These are phyloP conservation scores for Thalassophryne amazonica DNA, from an alignment of 2,797 vertebrate genomes.

Conservation along the genomic window DNA sequence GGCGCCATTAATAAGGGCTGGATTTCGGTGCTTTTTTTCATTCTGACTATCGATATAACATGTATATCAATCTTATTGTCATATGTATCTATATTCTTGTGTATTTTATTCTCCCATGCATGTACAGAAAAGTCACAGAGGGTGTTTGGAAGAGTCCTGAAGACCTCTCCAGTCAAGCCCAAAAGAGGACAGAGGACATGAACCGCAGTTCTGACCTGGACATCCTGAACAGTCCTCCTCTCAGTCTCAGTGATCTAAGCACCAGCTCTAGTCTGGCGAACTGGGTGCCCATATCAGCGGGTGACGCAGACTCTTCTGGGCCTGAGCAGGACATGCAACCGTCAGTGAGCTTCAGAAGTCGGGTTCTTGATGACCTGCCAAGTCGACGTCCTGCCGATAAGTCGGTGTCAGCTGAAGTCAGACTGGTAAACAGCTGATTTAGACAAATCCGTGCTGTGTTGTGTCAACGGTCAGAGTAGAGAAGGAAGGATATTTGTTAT, in stretches of 20 bases:
- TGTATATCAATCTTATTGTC: too few relatives aligned
- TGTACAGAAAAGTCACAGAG: constrained; percentile 87
- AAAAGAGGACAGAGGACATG: constrained; percentile 82
- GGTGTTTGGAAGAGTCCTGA: constrained; percentile 84
- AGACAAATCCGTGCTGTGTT: neutral
- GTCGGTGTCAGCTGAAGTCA: constrained; percentile 90
- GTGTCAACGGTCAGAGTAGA: neutral
- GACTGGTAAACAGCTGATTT: constrained; percentile 70
- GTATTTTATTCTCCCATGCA: too few relatives aligned
- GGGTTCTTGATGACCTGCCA: constrained; percentile 80
- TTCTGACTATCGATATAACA: too few relatives aligned
- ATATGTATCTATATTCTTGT: constrained; percentile 36
- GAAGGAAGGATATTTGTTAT: constrained; percentile 1
- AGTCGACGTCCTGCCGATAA: constrained; percentile 85
- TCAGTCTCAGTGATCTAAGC: constrained; percentile 82
- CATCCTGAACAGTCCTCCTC: constrained; percentile 85
- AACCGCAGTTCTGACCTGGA: constrained; percentile 83
- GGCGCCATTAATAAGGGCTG: too few relatives aligned
- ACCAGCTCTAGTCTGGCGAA: constrained; percentile 61
- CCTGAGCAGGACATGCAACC: constrained; percentile 72
- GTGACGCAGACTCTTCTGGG: constrained; percentile 55
- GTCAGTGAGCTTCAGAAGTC: constrained; percentile 71
- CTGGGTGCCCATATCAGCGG: constrained; percentile 68
- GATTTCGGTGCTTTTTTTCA: too few relatives aligned
- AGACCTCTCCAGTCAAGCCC: constrained; percentile 78